Evolutionary conservation across 2,888 invertebrate species (phyloP).

Genomic region (Hedya salicella): DNA sequence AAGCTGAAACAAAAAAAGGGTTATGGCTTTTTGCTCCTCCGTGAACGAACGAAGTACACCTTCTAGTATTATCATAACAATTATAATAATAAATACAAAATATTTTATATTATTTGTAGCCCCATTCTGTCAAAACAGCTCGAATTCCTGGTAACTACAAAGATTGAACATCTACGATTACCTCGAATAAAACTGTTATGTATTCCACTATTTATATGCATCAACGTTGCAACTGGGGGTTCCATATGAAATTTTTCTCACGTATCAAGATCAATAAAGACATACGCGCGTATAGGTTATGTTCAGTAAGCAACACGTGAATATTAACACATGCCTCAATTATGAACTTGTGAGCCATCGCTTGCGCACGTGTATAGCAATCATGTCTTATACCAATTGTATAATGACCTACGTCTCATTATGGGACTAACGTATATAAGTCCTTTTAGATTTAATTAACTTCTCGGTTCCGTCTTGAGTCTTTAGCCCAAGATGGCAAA

Average conservation of each 20-base stretch:
- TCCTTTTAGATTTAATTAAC: not conserved
- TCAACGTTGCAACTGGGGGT: not conserved
- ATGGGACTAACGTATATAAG: not conserved
- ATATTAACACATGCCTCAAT: conserved; percentile 22
- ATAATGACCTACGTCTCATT: not conserved
- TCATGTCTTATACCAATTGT: not conserved
- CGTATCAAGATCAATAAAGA: conserved; percentile 17
- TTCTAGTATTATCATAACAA: no score
- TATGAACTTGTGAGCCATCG: conserved; percentile 17
- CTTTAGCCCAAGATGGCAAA: not conserved
- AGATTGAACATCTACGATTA: no score
- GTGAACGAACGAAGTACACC: no score
- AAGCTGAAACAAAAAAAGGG: no score
- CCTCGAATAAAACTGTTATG: not conserved
- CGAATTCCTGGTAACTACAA: no score
- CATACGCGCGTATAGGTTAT: conserved; percentile 9
- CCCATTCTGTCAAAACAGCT: no score
- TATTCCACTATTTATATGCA: no score
- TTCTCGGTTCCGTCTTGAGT: not conserved
- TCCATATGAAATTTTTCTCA: conserved; percentile 21
- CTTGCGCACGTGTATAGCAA: conserved; percentile 22
- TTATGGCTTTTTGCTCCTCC: no score
- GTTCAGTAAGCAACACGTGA: not conserved
- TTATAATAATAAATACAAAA: no score
- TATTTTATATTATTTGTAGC: no score